These are phyloP conservation scores for Trisateles emortualis DNA, from an alignment of 2,888 invertebrate species.

Conservation along the genomic window DNA sequence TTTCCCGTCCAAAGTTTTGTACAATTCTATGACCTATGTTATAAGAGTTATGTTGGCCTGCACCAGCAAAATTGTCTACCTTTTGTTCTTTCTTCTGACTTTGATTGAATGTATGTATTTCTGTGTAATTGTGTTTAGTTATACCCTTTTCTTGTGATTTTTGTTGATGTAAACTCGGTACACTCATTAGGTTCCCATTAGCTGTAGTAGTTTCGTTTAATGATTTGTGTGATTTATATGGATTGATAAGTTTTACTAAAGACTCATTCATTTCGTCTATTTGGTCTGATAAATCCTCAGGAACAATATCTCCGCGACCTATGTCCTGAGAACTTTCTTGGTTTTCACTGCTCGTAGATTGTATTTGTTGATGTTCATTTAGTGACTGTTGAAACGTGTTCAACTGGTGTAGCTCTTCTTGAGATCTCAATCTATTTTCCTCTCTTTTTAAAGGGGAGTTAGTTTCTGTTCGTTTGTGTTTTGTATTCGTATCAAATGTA, in stretches of 20 bases:
- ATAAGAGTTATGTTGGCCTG: not conserved
- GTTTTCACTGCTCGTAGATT: conserved; percentile 6
- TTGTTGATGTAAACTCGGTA: conserved; percentile 24
- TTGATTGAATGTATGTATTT: conserved; percentile 11
- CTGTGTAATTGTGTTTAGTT: conserved; percentile 9
- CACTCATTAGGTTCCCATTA: conserved; percentile 2
- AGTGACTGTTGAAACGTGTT: too few relatives aligned
- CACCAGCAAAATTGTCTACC: not conserved
- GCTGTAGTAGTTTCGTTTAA: not conserved
- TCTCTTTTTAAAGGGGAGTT: not conserved
- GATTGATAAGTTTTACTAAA: conserved; percentile 1
- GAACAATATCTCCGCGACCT: conserved; percentile 58
- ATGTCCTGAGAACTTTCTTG: conserved; percentile 35
- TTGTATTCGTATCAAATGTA: too few relatives aligned
- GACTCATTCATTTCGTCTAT: too few relatives aligned
- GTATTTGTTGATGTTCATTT: not conserved
- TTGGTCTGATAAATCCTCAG: conserved; percentile 45
- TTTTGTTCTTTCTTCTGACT: not conserved
- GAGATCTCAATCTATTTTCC: not conserved
- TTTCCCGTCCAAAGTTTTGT: conserved; percentile 8
- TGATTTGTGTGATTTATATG: conserved; percentile 3
- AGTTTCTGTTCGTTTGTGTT: not conserved
- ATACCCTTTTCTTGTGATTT: conserved; percentile 19
- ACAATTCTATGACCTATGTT: not conserved
- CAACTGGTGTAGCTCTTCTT: not conserved